phyloP scores from a whole-genome alignment of 2,888 invertebrate genomes.

The Onthophagus sagittarius region DNA sequence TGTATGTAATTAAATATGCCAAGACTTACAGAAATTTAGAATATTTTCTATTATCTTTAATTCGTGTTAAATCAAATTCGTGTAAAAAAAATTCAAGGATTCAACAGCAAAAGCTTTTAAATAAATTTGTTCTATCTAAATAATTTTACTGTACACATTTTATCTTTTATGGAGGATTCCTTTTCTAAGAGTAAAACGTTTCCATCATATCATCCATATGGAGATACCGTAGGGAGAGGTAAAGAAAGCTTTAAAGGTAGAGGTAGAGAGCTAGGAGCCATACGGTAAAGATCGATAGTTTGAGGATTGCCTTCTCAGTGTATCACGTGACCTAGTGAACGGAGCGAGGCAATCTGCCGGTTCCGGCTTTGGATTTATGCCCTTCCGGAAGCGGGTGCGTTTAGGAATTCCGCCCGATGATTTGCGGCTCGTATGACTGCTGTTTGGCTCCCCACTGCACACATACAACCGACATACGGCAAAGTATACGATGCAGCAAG shows the following conservation, averaged over 20 bases:
- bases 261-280: neutral
- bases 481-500: neutral
- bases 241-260: neutral
- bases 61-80: no score
- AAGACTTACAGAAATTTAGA: no score
- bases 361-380: constrained; percentile 45
- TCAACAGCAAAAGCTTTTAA: no score
- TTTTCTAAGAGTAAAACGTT: neutral
- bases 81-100: no score
- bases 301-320: constrained; percentile 14
- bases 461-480: neutral
- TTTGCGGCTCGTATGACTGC: constrained; percentile 51
- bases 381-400: constrained; percentile 51
- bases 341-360: constrained; percentile 44
- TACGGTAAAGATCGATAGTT: constrained; percentile 18
- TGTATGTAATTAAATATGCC: no score
- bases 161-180: neutral
- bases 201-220: neutral
- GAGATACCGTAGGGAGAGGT: neutral
- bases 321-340: constrained; percentile 33
- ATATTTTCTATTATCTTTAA: no score
- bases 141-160: no score
- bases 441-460: constrained; percentile 12
- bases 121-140: no score
- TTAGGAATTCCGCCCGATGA: constrained; percentile 61